These are phyloP conservation scores for Geodia barretti DNA, from an alignment of 37 sponge, comb jelly and placozoan genomes.

Conservation along the genomic window DNA sequence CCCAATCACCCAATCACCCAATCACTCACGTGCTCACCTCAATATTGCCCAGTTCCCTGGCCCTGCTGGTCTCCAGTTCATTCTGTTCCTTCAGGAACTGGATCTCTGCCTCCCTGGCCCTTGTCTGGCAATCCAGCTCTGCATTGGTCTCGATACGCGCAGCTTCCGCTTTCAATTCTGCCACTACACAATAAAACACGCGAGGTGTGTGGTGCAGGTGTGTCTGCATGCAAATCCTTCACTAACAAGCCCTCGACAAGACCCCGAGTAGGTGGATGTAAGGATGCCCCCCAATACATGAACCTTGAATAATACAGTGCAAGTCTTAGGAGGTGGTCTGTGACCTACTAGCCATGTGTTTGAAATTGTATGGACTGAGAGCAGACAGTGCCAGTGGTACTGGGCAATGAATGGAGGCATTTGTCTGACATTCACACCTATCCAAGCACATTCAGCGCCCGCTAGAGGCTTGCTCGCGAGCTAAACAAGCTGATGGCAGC, in stretches of 20 bases:
- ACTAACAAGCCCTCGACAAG: not conserved
- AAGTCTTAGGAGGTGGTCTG: no score
- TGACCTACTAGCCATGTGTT: no score
- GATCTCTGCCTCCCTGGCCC: slow-evolving; percentile 71
- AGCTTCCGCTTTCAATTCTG: slow-evolving; percentile 85
- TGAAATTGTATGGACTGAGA: no score
- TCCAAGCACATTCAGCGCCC: no score
- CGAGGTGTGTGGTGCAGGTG: not conserved
- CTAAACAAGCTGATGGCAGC: no score
- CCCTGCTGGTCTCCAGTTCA: slow-evolving; percentile 76
- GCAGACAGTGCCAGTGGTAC: no score
- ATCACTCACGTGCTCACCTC: slow-evolving; percentile 46
- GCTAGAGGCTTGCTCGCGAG: no score
- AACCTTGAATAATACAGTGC: no score
- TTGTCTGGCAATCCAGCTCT: slow-evolving; percentile 72
- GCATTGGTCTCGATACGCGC: slow-evolving; percentile 68
- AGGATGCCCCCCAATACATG: no score
- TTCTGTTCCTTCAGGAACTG: slow-evolving; percentile 70
- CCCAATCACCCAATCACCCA: no score
- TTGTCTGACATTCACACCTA: no score
- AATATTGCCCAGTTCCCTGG: slow-evolving; percentile 70
- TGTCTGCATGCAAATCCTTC: not conserved
- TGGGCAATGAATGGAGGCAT: no score
- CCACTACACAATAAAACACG: slow-evolving; percentile 35
- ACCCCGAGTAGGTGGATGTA: not conserved